Conservation (phyloP, 2,888 invertebrate species). For the Drosophila bunnanda region DNA sequence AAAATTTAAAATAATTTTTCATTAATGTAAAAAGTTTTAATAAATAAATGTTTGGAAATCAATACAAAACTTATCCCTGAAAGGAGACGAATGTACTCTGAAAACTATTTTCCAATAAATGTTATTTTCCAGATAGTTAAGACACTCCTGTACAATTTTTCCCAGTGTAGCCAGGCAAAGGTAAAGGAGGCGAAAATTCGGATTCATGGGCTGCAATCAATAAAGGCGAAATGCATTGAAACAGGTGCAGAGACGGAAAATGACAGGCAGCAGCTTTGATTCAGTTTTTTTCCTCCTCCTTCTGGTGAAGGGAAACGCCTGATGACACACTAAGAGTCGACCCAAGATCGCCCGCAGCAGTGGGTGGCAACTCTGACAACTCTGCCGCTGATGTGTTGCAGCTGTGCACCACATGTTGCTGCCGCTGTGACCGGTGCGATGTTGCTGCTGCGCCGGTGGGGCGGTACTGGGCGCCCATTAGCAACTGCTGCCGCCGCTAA, state of each 20-base stretch:
- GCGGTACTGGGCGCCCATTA: slow-evolving; percentile 59
- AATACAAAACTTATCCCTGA: background rate
- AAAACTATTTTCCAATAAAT: background rate
- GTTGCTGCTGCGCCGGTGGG: slow-evolving; percentile 50
- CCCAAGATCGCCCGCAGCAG: slow-evolving; percentile 64
- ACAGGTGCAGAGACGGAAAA: slow-evolving; percentile 70
- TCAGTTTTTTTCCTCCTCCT: background rate
- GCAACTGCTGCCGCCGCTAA: slow-evolving; percentile 66
- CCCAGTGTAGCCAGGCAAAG: background rate
- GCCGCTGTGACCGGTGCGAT: slow-evolving; percentile 42
- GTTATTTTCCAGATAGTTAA: background rate
- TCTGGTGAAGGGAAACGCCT: slow-evolving; percentile 65
- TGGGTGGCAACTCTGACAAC: slow-evolving; percentile 76
- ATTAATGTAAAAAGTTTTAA: background rate
- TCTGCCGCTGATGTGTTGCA: slow-evolving; percentile 75
- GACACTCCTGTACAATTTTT: background rate
- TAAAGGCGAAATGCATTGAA: slow-evolving; percentile 69
- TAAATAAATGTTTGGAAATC: no score
- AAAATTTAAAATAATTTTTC: background rate
- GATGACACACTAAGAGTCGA: slow-evolving; percentile 69
- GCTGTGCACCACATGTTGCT: slow-evolving; percentile 80
- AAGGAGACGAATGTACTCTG: rapidly evolving
- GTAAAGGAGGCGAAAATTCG: slow-evolving; percentile 39
- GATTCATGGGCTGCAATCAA: slow-evolving; percentile 63
- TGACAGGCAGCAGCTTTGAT: slow-evolving; percentile 44